phyloP scores from a whole-genome alignment of 2,797 vertebrate genomes.

The Cynopterus sphinx region DNA sequence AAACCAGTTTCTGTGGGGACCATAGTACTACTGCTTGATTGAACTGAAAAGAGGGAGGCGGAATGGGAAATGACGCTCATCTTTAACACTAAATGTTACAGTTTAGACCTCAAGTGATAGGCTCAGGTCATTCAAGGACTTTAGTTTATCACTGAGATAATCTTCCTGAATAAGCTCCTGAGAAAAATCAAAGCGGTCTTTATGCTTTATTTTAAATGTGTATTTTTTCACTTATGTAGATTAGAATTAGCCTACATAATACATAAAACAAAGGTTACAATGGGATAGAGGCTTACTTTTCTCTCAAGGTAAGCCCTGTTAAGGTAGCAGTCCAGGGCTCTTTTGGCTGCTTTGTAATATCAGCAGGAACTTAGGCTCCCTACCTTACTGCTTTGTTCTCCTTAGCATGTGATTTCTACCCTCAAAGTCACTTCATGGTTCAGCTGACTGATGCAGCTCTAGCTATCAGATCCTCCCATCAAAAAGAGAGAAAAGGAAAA shows the following conservation, averaged over 20 bases:
- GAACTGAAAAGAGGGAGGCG: not conserved
- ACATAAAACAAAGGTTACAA: not conserved
- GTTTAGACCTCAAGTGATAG: not conserved
- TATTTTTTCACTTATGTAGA: not conserved
- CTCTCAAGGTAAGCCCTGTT: not conserved
- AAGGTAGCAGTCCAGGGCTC: not conserved
- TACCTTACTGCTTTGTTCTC: not conserved
- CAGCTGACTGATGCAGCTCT: not conserved
- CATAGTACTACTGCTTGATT: not conserved
- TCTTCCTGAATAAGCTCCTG: not conserved
- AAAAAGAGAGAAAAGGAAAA: not conserved
- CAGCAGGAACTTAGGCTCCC: not conserved
- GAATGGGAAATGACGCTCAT: not conserved
- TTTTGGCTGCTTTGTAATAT: not conserved
- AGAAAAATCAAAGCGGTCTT: not conserved
- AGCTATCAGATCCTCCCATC: not conserved
- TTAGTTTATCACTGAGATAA: not conserved
- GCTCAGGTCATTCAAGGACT: not conserved
- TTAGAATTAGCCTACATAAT: not conserved
- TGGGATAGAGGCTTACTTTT: not conserved
- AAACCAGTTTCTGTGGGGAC: not conserved
- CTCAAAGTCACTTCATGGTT: not conserved
- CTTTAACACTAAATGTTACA: not conserved
- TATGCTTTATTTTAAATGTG: not conserved
- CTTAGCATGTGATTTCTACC: not conserved